Conservation (phyloP, 2,113 vertebrate species). For the Pterocles orientalis region DNA sequence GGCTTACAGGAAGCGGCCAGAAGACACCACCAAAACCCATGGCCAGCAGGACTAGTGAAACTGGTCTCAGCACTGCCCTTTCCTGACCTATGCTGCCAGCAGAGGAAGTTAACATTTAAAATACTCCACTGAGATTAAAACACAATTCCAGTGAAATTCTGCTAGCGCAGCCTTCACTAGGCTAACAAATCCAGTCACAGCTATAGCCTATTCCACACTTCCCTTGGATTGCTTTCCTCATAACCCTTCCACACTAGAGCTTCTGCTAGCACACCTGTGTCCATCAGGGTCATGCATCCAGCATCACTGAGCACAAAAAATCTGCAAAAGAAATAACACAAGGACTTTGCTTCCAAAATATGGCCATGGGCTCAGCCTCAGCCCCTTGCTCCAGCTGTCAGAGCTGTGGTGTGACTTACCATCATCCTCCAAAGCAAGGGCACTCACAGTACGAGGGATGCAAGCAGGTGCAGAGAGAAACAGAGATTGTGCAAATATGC, state of each 20-base stretch:
- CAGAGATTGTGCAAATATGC: background rate
- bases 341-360: background rate
- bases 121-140: background rate
- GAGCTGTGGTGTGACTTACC: background rate
- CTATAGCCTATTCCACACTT: background rate
- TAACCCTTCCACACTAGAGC: background rate
- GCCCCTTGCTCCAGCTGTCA: background rate
- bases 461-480: background rate
- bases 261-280: background rate
- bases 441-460: background rate
- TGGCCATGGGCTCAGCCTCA: background rate
- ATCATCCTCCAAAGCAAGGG: background rate
- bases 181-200: background rate
- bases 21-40: background rate
- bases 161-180: background rate
- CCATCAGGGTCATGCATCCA: background rate
- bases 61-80: background rate
- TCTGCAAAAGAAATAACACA: background rate
- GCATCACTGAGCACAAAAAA: background rate
- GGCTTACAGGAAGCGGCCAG: background rate
- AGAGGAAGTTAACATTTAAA: background rate
- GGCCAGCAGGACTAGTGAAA: background rate
- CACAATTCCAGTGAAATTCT: background rate
- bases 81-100: background rate
- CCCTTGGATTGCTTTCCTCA: background rate